A percentile compares a stretch with the other conserved stretches of the same genome.
Conservation (phyloP, 2,797 vertebrate species). For the Trachops cirrhosus region DNA sequence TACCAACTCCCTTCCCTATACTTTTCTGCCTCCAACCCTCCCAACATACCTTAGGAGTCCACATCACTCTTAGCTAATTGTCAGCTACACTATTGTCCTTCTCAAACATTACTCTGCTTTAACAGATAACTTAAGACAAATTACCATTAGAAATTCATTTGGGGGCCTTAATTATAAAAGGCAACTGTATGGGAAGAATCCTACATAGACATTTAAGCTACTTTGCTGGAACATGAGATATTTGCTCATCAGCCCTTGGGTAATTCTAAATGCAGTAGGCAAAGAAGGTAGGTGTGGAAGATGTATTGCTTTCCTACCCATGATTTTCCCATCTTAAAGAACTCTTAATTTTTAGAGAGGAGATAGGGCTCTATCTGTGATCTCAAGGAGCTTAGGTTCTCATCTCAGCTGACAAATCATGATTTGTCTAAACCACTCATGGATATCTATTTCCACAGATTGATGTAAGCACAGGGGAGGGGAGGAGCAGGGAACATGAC, state of each 20-base stretch:
- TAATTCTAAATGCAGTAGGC: background rate
- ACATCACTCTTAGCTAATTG: background rate
- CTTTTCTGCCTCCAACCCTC: background rate
- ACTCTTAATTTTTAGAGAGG: background rate
- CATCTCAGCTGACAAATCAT: background rate
- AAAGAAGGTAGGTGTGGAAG: background rate
- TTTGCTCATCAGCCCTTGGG: background rate
- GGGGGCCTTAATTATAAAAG: background rate
- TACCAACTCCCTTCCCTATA: background rate
- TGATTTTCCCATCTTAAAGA: background rate
- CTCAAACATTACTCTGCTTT: background rate
- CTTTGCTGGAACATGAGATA: background rate
- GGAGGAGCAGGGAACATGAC: background rate
- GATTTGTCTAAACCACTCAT: background rate
- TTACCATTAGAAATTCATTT: background rate
- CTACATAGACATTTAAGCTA: background rate
- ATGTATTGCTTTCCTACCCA: background rate
- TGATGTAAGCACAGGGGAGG: background rate
- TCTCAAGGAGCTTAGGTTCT: background rate
- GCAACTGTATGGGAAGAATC: background rate
- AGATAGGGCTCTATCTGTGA: background rate
- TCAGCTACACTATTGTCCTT: background rate
- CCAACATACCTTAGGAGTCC: background rate
- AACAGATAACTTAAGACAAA: conserved; percentile 7
- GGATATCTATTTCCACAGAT: background rate